These are phyloP conservation scores for Sebastes steindachneri DNA, from an alignment of 2,797 vertebrate genomes.

Conservation along the genomic window DNA sequence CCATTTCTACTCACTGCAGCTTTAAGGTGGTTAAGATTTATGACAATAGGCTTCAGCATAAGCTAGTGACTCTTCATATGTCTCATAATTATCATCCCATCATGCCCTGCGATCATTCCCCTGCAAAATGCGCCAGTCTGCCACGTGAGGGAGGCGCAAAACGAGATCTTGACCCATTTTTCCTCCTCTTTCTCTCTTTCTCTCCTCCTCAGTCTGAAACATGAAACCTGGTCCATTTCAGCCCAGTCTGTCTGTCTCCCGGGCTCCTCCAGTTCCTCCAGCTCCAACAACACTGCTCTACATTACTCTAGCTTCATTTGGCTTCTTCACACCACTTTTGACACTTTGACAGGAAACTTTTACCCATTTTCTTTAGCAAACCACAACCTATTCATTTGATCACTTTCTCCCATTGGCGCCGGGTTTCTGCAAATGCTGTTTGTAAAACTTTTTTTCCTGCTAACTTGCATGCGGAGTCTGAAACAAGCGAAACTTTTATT, in stretches of 20 bases:
- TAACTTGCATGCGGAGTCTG: slow-evolving; percentile 9
- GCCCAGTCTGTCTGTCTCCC: slow-evolving; percentile 59
- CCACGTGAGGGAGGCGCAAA: slow-evolving; percentile 70
- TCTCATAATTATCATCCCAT: background rate
- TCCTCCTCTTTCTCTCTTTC: slow-evolving; percentile 13
- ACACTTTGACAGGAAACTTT: slow-evolving; percentile 54
- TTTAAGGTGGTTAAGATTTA: background rate
- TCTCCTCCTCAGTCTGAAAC: slow-evolving; percentile 78
- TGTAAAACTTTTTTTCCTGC: background rate
- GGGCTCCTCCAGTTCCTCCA: slow-evolving; percentile 61
- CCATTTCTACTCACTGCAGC: too few species aligned
- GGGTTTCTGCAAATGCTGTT: slow-evolving; percentile 7
- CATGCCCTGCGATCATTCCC: background rate
- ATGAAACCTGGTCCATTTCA: slow-evolving; percentile 79
- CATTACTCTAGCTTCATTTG: slow-evolving; percentile 38
- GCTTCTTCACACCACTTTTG: slow-evolving; percentile 25
- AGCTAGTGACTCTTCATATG: background rate
- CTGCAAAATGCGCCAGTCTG: slow-evolving; percentile 2
- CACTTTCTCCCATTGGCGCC: background rate
- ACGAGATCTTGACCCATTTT: slow-evolving; percentile 62
- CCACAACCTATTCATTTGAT: background rate
- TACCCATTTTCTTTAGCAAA: background rate
- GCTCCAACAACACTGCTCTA: slow-evolving; percentile 47
- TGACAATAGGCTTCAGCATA: background rate
- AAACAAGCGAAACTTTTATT: background rate